Conservation (phyloP, 2,113 vertebrate genomes). For the Shinisaurus crocodilurus region DNA sequence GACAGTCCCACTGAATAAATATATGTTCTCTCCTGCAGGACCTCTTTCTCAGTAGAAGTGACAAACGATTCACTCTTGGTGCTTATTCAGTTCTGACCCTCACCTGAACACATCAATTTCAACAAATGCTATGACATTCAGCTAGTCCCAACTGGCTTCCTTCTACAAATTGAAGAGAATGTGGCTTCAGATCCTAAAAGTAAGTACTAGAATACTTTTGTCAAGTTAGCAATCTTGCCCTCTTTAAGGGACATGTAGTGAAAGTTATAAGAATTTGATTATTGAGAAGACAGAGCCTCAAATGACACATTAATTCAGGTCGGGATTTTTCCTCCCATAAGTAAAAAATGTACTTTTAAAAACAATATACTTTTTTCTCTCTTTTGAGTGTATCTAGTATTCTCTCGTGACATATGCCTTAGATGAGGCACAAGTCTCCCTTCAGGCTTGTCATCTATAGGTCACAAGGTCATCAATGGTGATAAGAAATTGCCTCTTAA, state of each 20-base stretch:
- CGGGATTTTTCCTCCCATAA: constrained; percentile 18
- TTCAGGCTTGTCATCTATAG: background rate
- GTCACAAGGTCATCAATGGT: background rate
- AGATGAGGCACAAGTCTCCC: background rate
- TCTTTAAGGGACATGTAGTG: background rate
- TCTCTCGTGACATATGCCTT: background rate
- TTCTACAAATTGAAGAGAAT: constrained; percentile 45
- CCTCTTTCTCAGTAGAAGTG: constrained; percentile 47
- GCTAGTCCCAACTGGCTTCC: constrained; percentile 39
- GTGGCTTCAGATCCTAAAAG: constrained; percentile 39
- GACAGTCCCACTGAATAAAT: constrained; percentile 44
- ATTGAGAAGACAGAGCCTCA: background rate
- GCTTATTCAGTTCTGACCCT: constrained; percentile 61
- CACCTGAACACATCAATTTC: constrained; percentile 58
- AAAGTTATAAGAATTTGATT: constrained; percentile 44
- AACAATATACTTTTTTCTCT: background rate
- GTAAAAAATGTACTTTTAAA: background rate
- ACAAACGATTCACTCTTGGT: constrained; percentile 59
- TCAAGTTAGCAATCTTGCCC: constrained; percentile 15
- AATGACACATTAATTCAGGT: constrained; percentile 37
- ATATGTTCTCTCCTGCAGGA: constrained; percentile 54
- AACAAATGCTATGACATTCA: constrained; percentile 63
- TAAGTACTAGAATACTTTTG: constrained; percentile 36
- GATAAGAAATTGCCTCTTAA: background rate
- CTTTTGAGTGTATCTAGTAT: background rate